Conservation (phyloP, 2,888 invertebrate species). For the Rotaria socialis region DNA sequence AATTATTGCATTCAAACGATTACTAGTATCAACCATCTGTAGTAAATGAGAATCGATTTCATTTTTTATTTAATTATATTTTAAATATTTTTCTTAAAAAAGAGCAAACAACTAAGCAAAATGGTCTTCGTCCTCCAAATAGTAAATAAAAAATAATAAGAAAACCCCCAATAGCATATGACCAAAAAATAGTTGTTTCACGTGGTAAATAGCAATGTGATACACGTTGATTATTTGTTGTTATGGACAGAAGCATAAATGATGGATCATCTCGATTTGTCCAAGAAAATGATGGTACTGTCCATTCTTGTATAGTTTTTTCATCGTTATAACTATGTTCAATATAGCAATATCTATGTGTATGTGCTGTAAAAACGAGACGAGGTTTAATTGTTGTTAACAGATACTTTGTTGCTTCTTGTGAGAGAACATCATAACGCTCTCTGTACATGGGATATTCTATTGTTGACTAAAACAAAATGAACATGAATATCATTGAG, state of each 20-base stretch:
- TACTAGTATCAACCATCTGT: background rate
- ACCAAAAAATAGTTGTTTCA: slow-evolving; percentile 1
- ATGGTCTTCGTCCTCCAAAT: background rate
- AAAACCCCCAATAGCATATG: slow-evolving; percentile 8
- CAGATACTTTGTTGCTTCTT: slow-evolving; percentile 16
- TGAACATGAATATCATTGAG: background rate
- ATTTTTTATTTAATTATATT: background rate
- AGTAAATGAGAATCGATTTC: background rate
- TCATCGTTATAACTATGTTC: slow-evolving; percentile 60
- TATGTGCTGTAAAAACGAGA: slow-evolving; percentile 80
- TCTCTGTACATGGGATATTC: background rate
- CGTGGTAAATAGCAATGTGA: slow-evolving; percentile 28
- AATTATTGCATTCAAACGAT: background rate
- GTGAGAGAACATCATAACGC: background rate
- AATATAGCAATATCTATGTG: slow-evolving; percentile 80
- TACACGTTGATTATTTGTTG: slow-evolving; percentile 20
- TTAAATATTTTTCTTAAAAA: background rate
- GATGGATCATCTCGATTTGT: slow-evolving; percentile 81
- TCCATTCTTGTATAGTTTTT: slow-evolving; percentile 63
- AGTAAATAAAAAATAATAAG: slow-evolving; percentile 14
- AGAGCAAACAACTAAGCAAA: background rate
- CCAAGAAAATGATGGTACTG: slow-evolving; percentile 92
- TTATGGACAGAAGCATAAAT: slow-evolving; percentile 64
- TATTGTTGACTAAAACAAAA: background rate
- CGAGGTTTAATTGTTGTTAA: slow-evolving; percentile 67